Base-by-base conservation (phyloP, 2,888 invertebrate genomes). In the Dryocosmus kuriphilus region DNA sequence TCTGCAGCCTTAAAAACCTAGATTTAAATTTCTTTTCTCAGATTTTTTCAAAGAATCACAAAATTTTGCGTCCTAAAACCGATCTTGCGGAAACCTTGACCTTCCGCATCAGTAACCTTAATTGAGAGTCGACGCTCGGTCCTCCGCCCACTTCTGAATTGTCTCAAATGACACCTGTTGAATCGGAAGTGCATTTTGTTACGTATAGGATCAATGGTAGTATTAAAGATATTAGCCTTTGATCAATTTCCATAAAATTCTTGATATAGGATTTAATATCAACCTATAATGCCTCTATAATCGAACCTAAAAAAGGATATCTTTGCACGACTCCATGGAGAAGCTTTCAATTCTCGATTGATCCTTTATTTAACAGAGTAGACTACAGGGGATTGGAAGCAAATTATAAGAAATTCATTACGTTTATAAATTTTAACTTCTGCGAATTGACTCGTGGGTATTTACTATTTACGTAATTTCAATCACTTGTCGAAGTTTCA, bases 101-200 rank as follows among this genome's bases (percentile, higher is more conserved):
- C 82, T 80, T 79, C 79, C 77, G 77, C 83, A 82, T 81, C 80
- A 77, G 79, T 80, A 81, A 81, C 82, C 80, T 83, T 82, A 83
- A 83, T 81, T 81, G 81, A 78, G 79, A 80, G 73, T 82, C 80
- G 81, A 81, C 81, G 76, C 80, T 82, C 78, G 77, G 80, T 79
- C 79, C 76, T 81, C 75, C 78, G 51, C 80, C 76, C 79, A 79
- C 83, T 78, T 83, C 82, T 81, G 82, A 84, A 87, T 85, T 84
- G 84, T 86, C 87, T 85, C 84, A 82, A 79, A 82, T 86, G 86
- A 88, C 88, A 89, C 89, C 89, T 89, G 88, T 89, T 89, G 88
- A 89, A 82, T 85, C 80, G 86, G 80, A 87, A 88, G 85, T 86
- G 83, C 83, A 83, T 85, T 86, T 85, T 81, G 80, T 85, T 85